Conservation (phyloP, 2,797 vertebrate genomes). For the Macrochelys suwanniensis region DNA sequence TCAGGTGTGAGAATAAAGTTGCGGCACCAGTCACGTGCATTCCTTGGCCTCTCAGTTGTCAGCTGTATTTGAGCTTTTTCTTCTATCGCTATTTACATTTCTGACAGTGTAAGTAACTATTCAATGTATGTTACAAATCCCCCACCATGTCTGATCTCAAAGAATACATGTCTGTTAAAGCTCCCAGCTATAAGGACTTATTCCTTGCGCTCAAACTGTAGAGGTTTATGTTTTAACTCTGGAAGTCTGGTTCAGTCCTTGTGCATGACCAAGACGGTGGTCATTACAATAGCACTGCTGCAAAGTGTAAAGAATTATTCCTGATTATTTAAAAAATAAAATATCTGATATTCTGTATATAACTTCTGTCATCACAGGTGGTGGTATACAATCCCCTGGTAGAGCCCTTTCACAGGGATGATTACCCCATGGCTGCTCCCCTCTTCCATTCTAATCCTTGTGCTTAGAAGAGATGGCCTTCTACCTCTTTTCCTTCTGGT, state of each 20-base stretch:
- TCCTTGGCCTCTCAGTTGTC: not conserved
- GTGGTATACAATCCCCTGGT: not conserved
- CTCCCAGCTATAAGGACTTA: not conserved
- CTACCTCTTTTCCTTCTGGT: not conserved
- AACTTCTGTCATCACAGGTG: not conserved
- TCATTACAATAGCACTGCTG: not conserved
- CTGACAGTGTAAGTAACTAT: not conserved
- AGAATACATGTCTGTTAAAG: not conserved
- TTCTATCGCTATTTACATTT: not conserved
- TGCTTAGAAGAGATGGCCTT: not conserved
- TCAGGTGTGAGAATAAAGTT: not conserved
- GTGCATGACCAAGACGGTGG: not conserved
- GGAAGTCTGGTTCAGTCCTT: not conserved
- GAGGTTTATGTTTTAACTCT: not conserved
- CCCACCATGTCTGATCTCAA: not conserved
- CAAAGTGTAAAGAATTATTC: not conserved
- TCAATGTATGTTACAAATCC: not conserved
- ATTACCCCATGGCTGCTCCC: not conserved
- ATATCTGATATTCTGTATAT: not conserved
- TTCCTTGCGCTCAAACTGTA: not conserved
- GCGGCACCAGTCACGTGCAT: not conserved
- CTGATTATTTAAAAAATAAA: not conserved
- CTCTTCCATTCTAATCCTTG: not conserved
- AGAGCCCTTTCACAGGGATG: not conserved
- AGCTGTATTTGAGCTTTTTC: not conserved